Evolutionary conservation across 2,113 vertebrate genomes (phyloP).

Genomic region (Lamprologus lemairii): DNA sequence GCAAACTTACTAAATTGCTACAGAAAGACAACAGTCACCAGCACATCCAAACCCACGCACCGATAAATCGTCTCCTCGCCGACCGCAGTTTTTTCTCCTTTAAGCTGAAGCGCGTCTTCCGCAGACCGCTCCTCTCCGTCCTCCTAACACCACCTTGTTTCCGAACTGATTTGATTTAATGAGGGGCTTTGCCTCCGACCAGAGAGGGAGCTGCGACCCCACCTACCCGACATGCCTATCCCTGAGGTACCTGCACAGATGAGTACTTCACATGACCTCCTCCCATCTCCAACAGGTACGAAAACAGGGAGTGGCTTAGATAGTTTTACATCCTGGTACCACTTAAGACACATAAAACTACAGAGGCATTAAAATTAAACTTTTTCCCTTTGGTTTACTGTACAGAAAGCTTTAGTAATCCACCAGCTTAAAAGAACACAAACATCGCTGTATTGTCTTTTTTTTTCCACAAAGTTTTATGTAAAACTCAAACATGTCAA

Average conservation of each 20-base stretch:
- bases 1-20: background rate
- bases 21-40: background rate
- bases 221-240: constrained; percentile 21
- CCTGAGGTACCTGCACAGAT: constrained; percentile 7
- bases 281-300: background rate
- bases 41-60: background rate
- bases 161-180: background rate
- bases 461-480: constrained; percentile 2
- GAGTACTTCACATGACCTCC: background rate
- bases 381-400: background rate
- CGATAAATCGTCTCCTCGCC: background rate
- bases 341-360: background rate
- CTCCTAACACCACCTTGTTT: background rate
- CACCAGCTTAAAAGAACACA: background rate
- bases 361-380: background rate
- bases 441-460: background rate
- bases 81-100: background rate
- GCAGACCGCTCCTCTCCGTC: background rate
- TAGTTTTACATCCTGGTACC: background rate
- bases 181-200: background rate
- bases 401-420: background rate
- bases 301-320: background rate
- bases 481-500: background rate
- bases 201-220: constrained; percentile 4
- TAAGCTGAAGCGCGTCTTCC: fast-evolving